These are phyloP conservation scores for Chouioia cunea DNA, from an alignment of 2,888 invertebrate genomes.

Conservation along the genomic window DNA sequence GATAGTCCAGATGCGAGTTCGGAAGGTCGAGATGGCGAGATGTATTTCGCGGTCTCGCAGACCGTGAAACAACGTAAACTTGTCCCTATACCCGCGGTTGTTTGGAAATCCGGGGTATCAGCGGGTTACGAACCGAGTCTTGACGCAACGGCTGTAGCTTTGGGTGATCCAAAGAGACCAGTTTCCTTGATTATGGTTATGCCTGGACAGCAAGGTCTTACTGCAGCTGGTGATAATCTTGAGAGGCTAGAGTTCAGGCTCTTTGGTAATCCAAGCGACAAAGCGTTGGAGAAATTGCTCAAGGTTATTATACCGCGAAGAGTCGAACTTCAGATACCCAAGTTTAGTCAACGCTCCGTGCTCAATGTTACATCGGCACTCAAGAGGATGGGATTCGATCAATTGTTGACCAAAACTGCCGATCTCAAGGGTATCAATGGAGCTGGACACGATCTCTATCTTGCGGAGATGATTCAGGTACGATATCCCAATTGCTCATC, in stretches of 20 bases:
- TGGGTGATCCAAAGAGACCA: conserved; percentile 79
- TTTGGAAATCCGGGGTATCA: conserved; percentile 81
- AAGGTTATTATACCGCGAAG: conserved; percentile 82
- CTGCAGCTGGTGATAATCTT: conserved; percentile 83
- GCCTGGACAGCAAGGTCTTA: conserved; percentile 87
- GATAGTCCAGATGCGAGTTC: conserved; percentile 81
- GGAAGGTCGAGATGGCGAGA: conserved; percentile 84
- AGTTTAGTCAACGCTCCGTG: conserved; percentile 86
- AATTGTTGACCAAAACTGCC: conserved; percentile 82
- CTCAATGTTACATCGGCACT: conserved; percentile 85
- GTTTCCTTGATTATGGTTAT: conserved; percentile 85
- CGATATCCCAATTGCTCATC: conserved; percentile 12
- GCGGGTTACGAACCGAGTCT: conserved; percentile 88
- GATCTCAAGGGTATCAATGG: conserved; percentile 88
- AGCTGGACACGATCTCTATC: conserved; percentile 80
- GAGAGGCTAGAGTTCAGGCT: conserved; percentile 80
- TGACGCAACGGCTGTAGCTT: conserved; percentile 85
- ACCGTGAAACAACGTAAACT: conserved; percentile 83
- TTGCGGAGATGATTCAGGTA: conserved; percentile 86
- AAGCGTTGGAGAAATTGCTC: conserved; percentile 81
- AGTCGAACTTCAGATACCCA: conserved; percentile 85
- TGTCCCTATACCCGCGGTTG: conserved; percentile 86
- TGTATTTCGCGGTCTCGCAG: conserved; percentile 87
- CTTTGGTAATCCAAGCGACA: conserved; percentile 76
- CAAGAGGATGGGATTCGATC: conserved; percentile 84